Evolutionary conservation across 2,113 vertebrate genomes (phyloP).

Genomic region (Aegotheles bennettii): DNA sequence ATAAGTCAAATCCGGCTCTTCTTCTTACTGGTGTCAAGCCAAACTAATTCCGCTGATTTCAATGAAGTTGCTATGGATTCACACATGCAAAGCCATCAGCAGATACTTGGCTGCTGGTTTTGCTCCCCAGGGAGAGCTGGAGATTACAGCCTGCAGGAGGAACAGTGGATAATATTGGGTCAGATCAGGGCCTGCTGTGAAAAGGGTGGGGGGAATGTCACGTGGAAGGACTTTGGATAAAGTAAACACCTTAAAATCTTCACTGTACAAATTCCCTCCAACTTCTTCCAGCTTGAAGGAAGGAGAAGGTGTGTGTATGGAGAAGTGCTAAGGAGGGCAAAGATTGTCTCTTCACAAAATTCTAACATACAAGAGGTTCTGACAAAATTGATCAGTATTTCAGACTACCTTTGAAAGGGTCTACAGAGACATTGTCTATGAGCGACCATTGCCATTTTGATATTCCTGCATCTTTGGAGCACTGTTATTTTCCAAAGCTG

Average conservation of each 20-base stretch:
- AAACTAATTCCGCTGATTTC: slow-evolving; percentile 37
- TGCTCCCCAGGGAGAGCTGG: not conserved
- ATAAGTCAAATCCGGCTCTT: slow-evolving; percentile 41
- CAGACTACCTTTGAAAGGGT: not conserved
- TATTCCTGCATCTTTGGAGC: not conserved
- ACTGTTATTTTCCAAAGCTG: not conserved
- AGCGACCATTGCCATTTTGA: not conserved
- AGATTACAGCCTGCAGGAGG: not conserved
- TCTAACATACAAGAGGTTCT: not conserved
- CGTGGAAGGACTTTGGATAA: not conserved
- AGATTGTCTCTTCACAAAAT: not conserved
- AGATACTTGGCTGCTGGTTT: slow-evolving; percentile 18
- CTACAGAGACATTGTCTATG: not conserved
- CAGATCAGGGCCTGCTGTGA: not conserved
- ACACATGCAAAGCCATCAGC: not conserved
- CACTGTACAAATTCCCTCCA: not conserved
- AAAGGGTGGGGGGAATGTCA: not conserved
- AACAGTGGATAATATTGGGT: not conserved
- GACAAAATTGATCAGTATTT: not conserved
- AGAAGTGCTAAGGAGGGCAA: not conserved
- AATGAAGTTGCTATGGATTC: slow-evolving; percentile 35
- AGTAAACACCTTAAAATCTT: not conserved
- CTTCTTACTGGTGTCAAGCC: slow-evolving; percentile 29
- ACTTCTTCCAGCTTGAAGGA: not conserved
- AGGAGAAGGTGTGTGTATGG: fast-evolving